Base-by-base conservation (phyloP, 2,113 vertebrate species). In the Dicentrarchus labrax region DNA sequence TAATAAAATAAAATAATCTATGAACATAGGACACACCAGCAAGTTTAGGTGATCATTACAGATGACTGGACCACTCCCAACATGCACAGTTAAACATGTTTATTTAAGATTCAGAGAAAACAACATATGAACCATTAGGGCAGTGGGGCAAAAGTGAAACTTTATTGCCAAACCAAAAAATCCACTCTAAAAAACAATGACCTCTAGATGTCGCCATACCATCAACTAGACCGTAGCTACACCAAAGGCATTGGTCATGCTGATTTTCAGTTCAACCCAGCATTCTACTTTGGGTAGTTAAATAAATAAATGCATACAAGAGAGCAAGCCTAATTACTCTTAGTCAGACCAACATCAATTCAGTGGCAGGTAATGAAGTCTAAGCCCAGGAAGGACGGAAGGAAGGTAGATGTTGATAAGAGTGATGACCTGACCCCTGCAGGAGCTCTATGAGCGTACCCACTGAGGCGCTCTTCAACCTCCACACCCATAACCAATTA, bases 401-500 rank as follows among this genome's bases (percentile, higher is more conserved):
- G 73, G 43, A 79, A 82, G 66, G 71, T 65, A 78, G 62, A 72
- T 76, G 53, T 66, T 74, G 76, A 89, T 83, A 72, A 73, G 36
- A 85, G 59, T 24, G 69, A 80, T 86, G 68, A 82, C 72, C 70
- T 70, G 78, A 86, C 86, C 79, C 75, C 89, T 90, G 22, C 75
- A 76, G 83, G 80, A 84, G 30, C 30, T 30, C 30, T 30, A 30
- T 30, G 30, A 30, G 43, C 64, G 65, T 50, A 68, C 86, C 89
- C 82, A 86, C 89, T 82, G 79, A 68, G 90, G 41, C 17, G 43
- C 76, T 92, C 81, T 84, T 83, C 64, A 83, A 67, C 76, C 78
- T 78, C 45, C 69, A 79, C 76, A 59, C 65, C 64, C 43, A 62
- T 30, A 78, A 79, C 78, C 88, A 94, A 94, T 94, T 93, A 94